Evolutionary conservation across 2,888 invertebrate species (phyloP).

Genomic region (Pheosia tremula): DNA sequence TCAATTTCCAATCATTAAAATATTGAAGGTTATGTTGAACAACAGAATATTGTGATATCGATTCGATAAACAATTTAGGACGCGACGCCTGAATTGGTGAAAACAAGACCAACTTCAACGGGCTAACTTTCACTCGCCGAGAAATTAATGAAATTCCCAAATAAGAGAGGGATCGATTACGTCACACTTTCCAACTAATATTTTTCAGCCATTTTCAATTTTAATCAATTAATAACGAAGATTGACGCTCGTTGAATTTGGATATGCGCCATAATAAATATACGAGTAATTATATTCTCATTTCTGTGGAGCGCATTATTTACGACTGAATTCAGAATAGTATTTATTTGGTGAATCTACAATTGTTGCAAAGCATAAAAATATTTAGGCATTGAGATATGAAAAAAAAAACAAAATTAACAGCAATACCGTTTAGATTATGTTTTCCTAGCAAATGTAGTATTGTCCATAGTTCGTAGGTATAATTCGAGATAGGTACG

Average conservation of each 20-base stretch:
- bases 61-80: constrained; percentile 52
- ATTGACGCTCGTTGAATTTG: constrained; percentile 1
- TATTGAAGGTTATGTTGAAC: constrained; percentile 13
- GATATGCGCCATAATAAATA: constrained; percentile 5
- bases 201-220: not conserved
- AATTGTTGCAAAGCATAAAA: not conserved
- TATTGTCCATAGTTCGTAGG: too few relatives aligned
- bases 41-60: constrained; percentile 25
- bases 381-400: not conserved
- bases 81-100: constrained; percentile 16
- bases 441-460: too few relatives aligned
- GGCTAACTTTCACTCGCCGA: constrained; percentile 49
- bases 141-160: constrained; percentile 59
- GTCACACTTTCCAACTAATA: constrained; percentile 16
- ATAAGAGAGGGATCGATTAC: constrained; percentile 36
- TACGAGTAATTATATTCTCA: constrained; percentile 3
- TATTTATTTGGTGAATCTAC: not conserved
- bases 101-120: constrained; percentile 41
- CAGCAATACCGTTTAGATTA: too few relatives aligned
- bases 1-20: constrained; percentile 17
- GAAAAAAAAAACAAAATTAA: too few relatives aligned
- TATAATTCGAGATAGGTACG: too few relatives aligned
- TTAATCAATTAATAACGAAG: not conserved
- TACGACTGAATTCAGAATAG: not conserved
- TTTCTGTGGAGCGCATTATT: not conserved